Conservation (phyloP, 2,888 invertebrate species). For the Drosophila merina region DNA sequence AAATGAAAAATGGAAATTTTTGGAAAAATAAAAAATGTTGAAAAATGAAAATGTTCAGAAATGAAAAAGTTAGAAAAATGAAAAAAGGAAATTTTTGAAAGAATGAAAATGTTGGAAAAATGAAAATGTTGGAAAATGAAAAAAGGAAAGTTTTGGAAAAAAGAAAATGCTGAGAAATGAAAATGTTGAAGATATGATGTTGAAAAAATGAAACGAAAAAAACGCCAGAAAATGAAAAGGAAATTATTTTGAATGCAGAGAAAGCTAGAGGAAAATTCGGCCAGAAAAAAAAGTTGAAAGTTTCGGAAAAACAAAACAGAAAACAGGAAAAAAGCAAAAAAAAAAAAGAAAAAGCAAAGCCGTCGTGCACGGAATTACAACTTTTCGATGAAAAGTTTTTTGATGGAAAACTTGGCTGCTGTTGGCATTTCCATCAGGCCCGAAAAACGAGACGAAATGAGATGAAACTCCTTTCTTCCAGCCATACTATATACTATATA, state of each 20-base stretch:
- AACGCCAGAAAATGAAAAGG: neutral
- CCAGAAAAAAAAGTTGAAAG: neutral
- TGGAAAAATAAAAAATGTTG: no score
- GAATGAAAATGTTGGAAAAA: no score
- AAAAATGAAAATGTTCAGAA: no score
- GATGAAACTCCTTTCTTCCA: slow-evolving; percentile 25
- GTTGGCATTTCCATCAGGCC: slow-evolving; percentile 41
- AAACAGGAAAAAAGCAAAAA: neutral
- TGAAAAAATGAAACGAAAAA: no score
- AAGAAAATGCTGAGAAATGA: no score
- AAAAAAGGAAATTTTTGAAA: no score
- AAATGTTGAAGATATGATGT: no score
- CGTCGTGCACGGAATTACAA: slow-evolving; percentile 61
- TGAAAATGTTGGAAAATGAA: no score
- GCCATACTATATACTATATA: slow-evolving; percentile 3
- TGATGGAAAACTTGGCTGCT: slow-evolving; percentile 46
- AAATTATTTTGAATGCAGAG: slow-evolving; percentile 2
- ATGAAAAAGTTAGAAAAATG: no score
- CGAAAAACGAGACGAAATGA: slow-evolving; percentile 6
- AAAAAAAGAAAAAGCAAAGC: slow-evolving; percentile 31
- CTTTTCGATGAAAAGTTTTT: slow-evolving; percentile 50
- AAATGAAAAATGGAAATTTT: neutral
- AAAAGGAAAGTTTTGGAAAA: no score
- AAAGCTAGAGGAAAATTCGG: neutral
- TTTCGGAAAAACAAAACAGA: neutral